phyloP scores from a whole-genome alignment of 2,113 vertebrate genomes.

The Apodemus sylvaticus region DNA sequence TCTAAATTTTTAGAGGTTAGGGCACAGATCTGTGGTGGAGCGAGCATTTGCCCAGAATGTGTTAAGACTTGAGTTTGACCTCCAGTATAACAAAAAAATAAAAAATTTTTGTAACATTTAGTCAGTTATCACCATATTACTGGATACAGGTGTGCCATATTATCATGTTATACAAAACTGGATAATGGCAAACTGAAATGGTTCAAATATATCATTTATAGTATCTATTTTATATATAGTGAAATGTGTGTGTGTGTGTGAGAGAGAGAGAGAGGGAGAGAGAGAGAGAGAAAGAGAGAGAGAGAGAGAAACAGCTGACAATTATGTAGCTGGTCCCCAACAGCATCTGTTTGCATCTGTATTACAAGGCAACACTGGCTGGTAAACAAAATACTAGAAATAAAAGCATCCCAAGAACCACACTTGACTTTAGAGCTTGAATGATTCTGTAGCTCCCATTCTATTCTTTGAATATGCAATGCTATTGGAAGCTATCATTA shows the following conservation, averaged over 20 bases:
- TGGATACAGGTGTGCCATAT: not conserved
- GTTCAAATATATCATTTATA: not conserved
- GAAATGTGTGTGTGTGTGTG: too few relatives aligned
- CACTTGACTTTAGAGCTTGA: not conserved
- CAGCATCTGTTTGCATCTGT: not conserved
- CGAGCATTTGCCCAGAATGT: not conserved
- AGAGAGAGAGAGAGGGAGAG: not conserved
- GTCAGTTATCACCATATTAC: not conserved
- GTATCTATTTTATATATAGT: not conserved
- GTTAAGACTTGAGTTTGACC: not conserved
- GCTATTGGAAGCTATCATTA: slow-evolving; percentile 57
- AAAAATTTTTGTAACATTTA: not conserved
- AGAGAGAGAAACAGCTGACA: not conserved
- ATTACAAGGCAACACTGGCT: not conserved
- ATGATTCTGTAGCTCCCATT: not conserved
- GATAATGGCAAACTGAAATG: not conserved
- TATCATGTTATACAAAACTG: not conserved
- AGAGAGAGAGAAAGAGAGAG: not conserved
- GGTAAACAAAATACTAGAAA: slow-evolving; percentile 5
- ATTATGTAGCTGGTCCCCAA: not conserved
- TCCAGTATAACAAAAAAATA: not conserved
- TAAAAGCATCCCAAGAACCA: not conserved
- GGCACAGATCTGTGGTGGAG: not conserved
- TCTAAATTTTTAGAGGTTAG: not conserved
- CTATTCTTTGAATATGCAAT: not conserved